Conservation (phyloP, 2,113 vertebrate genomes). For the Bos javanicus region DNA sequence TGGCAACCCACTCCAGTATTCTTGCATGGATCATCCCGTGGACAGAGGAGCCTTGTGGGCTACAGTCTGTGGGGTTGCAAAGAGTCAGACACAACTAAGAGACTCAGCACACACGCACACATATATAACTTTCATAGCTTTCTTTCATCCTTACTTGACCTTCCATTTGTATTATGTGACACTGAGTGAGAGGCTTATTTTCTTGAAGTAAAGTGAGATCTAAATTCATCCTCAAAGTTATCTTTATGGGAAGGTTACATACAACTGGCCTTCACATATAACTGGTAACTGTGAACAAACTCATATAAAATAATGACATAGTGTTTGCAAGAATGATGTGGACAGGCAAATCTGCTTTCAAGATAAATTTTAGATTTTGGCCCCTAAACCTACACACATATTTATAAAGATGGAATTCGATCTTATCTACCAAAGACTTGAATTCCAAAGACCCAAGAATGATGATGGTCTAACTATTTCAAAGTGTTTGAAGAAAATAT, state of each 20-base stretch:
- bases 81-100: not conserved
- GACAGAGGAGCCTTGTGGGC: not conserved
- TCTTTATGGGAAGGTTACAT: not conserved
- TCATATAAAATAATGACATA: not conserved
- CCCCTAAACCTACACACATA: not conserved
- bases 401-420: slow-evolving; percentile 4
- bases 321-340: not conserved
- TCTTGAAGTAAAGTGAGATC: not conserved
- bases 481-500: not conserved
- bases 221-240: not conserved
- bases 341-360: not conserved
- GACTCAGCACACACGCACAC: not conserved
- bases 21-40: not conserved
- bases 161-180: not conserved
- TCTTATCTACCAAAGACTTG: not conserved
- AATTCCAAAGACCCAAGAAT: not conserved
- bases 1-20: not conserved
- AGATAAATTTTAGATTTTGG: not conserved
- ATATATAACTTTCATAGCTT: not conserved
- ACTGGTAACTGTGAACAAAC: not conserved
- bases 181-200: not conserved
- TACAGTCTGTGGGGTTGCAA: not conserved
- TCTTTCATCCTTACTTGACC: not conserved
- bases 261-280: not conserved
- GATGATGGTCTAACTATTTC: not conserved